Base-by-base conservation (phyloP, 2,888 invertebrate genomes). In the Cheilosia variabilis region DNA sequence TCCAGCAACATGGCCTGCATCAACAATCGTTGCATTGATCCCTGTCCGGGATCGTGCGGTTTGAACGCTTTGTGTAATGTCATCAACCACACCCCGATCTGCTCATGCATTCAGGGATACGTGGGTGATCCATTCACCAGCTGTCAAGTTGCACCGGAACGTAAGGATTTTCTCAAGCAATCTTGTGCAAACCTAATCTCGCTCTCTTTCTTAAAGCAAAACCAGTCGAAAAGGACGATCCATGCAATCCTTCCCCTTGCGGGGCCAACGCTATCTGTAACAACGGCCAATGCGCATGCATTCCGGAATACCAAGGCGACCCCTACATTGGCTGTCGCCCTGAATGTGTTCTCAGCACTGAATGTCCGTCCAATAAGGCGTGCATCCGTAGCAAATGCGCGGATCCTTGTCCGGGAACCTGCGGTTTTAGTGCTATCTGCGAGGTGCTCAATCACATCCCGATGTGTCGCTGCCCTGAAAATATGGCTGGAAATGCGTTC, bases 1-100 rank as follows among this genome's bases (percentile, higher is more conserved):
- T 91, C 95, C 4, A 95, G 95, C 88, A 95, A 95, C 89, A 92
- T 94, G 88, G 96, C 97, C 55, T 97, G 97, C 89, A 95, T 97
- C 62, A 95, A 95, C 88, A 95, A 95, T 89, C 96, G 94, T 90
- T 97, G 97, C 90, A 93, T 92, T 88, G 96, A 97, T 91, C 96
- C 96, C 24, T 97, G 97, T 89, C 96, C 96, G 15, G 96, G 96
- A 9, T 95, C 95, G 1, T 97, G 96, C 89, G 96, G 96, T 60
- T 90, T 94, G 87, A 93, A 94, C 89, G 94, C 96, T 63, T 92
- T 93, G 87, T 95, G 96, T 89, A 90, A 89, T 19, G 95, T 96
- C 13, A 94, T 94, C 88, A 96, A 95, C 90, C 96, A 97, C 89
- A 95, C 94, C 79, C 96, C 97, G 0, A 94, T 94, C 62, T 97